A percentile compares a stretch with the other conserved stretches of the same genome.
Conservation (phyloP, 2,113 vertebrate species). For the Leucopsar rothschildi region DNA sequence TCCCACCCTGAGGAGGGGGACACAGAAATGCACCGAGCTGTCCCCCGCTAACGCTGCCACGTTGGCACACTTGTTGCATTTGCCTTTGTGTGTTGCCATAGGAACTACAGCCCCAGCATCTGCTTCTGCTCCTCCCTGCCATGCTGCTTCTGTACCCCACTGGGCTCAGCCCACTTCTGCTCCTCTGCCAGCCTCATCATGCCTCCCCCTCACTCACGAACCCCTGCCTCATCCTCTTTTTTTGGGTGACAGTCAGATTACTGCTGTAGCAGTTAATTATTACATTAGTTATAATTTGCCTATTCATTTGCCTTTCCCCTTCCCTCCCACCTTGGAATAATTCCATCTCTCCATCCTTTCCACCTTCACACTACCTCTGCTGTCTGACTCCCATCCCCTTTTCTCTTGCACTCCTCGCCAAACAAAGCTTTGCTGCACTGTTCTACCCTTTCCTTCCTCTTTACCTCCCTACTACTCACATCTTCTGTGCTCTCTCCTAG, state of each 20-base stretch:
- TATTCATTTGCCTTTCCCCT: not conserved
- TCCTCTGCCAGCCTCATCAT: not conserved
- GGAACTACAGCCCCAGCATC: constrained; percentile 30
- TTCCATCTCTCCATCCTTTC: not conserved
- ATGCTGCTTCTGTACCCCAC: not conserved
- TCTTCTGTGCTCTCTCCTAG: not conserved
- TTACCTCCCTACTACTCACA: not conserved
- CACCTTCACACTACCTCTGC: not conserved
- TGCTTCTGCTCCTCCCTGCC: not conserved
- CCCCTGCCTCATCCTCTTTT: not conserved
- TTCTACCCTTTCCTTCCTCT: not conserved
- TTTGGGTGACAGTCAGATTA: not conserved
- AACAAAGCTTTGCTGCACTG: not conserved
- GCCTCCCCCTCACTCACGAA: not conserved
- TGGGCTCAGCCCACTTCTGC: not conserved
- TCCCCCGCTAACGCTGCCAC: not conserved
- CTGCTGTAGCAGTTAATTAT: constrained; percentile 8
- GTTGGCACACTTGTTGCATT: not conserved
- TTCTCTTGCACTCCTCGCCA: not conserved
- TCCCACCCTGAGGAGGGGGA: not conserved
- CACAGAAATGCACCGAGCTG: fast-evolving
- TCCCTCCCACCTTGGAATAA: not conserved
- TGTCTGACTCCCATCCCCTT: not conserved
- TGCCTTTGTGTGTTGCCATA: not conserved
- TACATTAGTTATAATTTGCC: constrained; percentile 13